Conservation (phyloP, 1,140 invertebrate genomes). For the Nautilus pompilius region DNA sequence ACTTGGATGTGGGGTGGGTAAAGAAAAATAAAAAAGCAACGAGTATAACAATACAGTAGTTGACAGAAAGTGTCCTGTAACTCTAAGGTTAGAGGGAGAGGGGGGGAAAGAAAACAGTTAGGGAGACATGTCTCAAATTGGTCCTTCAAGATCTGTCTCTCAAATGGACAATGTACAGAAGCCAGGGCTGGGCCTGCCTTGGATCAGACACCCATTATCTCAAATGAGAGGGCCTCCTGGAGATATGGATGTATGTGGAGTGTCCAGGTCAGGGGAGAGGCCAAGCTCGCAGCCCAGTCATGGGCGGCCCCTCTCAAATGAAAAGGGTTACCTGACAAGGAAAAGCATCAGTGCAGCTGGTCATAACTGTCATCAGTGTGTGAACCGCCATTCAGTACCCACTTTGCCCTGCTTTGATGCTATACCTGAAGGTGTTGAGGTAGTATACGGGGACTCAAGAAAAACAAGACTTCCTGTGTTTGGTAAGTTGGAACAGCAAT, state of each 20-base stretch:
- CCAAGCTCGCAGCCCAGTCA: conserved; percentile 22
- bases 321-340: conserved; percentile 24
- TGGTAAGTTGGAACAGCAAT: conserved; percentile 42
- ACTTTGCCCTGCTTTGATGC: no score
- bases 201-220: conserved; percentile 44
- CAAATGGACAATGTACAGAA: conserved; percentile 16
- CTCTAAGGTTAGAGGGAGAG: not conserved
- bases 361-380: no score
- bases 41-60: no score
- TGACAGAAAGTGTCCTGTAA: no score
- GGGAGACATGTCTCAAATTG: conserved; percentile 41
- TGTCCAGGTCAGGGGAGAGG: conserved; percentile 37
- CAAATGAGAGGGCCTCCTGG: conserved; percentile 40
- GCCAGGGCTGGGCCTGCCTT: conserved; percentile 27
- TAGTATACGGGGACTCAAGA: conserved; percentile 42
- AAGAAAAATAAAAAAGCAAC: no score
- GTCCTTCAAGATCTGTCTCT: conserved; percentile 25
- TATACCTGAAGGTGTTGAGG: conserved; percentile 50
- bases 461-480: conserved; percentile 49
- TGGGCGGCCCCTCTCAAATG: conserved; percentile 40
- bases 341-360: conserved; percentile 25
- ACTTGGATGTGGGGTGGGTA: no score
- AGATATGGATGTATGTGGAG: conserved; percentile 42
- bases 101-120: conserved; percentile 3
- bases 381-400: no score